A percentile compares a stretch with the other conserved stretches of the same genome.
Conservation (phyloP, 2,113 vertebrate genomes). For the Poeciliopsis occidentalis region DNA sequence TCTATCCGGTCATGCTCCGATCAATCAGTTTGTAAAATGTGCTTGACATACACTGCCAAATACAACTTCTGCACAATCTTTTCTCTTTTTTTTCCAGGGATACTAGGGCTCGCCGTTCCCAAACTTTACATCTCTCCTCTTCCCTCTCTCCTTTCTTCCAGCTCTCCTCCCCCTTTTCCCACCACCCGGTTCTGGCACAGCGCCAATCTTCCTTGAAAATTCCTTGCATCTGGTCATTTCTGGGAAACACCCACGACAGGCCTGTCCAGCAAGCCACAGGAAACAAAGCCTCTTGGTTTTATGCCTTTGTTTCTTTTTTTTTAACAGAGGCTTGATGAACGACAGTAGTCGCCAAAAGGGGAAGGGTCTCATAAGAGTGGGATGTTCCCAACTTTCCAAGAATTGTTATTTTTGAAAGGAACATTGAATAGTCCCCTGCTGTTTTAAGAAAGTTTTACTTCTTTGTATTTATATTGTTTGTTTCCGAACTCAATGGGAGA, state of each 20-base stretch:
- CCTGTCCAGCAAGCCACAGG: conserved; percentile 41
- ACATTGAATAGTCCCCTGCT: conserved; percentile 4
- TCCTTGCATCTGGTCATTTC: conserved; percentile 65
- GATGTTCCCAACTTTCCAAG: conserved; percentile 50
- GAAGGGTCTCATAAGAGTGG: conserved; percentile 3
- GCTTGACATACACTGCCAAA: conserved; percentile 32
- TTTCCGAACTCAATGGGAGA: neutral
- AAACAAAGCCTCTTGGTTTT: conserved; percentile 56
- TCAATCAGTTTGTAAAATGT: conserved; percentile 30
- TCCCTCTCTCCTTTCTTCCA: neutral
- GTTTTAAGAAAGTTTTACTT: neutral
- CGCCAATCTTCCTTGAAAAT: conserved; percentile 51
- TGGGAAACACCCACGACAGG: conserved; percentile 63
- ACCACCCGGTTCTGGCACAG: conserved; percentile 16
- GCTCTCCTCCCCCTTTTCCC: conserved; percentile 1
- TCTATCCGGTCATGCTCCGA: neutral
- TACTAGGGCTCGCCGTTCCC: conserved; percentile 34
- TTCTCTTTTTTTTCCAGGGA: conserved; percentile 48
- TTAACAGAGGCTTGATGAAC: conserved; percentile 39
- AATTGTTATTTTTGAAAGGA: conserved; percentile 30
- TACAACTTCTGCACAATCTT: conserved; percentile 24
- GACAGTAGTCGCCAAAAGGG: conserved; percentile 6
- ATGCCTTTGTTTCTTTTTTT: conserved; percentile 11
- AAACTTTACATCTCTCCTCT: conserved; percentile 17
- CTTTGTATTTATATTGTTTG: neutral